Evolutionary conservation across 2,888 invertebrate species (phyloP), one percentile per base, ranked within the genome.

Genomic region (Tenodera sinensis): DNA sequence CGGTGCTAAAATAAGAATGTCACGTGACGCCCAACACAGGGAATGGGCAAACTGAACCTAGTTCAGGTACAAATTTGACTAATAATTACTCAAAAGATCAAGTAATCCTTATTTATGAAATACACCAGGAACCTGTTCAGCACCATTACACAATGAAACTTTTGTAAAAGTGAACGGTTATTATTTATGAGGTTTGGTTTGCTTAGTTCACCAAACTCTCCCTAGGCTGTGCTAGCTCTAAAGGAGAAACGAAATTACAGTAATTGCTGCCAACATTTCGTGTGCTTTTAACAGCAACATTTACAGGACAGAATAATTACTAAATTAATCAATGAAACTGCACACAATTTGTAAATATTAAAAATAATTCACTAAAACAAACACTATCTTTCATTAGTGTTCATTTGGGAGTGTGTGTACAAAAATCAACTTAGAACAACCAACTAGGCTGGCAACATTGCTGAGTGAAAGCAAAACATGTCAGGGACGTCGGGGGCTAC

Each of bases 1-100:
- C 81, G 71, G 71, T 42, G 54, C 89, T 89, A 88, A 88, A 89
- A 94, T 86, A 83, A 83, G 82, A 47, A 89, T 81, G 81, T 84
- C 85, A 88, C 88, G 88, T 89, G 88, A 88, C 85, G 54, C 20
- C 20, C 54, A 71, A 71, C 54, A 71, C 54, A 71, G 54, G 54
- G 54, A 71, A 71, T 71, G 54, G 54, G 54, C 54, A 71, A 71
- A 71, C 54, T 20, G 54, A 15, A 71, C 54, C 54, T 71, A 20
- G 8, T 71, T 71, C 54, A 71, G 54, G 54, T 71, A 71, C 20
- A 1, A 71, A 20, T 71, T 71, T 71, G 6, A 71, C 15, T 2
- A 20, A 25, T 25, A 20, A 25, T 25, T 71, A 25, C 54, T 71
- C 54, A 20, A 71, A 71, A 20, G 20, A 71, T 20, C 54, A 20